Conservation (phyloP, 2,113 vertebrate genomes). For the Elephantulus edwardii region DNA sequence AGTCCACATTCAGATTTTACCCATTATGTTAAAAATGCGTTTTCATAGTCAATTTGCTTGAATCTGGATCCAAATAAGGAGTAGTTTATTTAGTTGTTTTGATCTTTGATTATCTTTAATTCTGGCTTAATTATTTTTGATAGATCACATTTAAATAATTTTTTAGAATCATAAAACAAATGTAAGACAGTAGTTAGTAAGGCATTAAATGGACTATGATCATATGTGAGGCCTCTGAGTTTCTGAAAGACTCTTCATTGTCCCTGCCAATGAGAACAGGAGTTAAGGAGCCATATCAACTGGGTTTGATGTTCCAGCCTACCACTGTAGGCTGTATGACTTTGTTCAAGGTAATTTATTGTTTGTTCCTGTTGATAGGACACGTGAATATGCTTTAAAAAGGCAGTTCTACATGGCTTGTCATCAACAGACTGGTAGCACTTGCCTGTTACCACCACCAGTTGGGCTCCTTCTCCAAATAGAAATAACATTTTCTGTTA, state of each 20-base stretch:
- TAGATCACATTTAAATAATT: background rate
- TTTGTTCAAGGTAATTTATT: background rate
- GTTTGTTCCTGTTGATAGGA: slow-evolving; percentile 16
- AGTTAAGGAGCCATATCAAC: background rate
- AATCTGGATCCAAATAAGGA: background rate
- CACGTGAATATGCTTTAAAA: background rate
- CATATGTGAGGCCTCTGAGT: background rate
- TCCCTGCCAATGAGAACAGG: background rate
- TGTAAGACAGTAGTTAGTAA: background rate
- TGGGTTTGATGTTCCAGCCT: background rate
- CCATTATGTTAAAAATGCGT: slow-evolving; percentile 40
- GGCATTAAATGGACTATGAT: background rate
- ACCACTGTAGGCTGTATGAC: background rate
- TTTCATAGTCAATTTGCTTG: background rate
- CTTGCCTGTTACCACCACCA: background rate
- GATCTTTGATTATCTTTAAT: slow-evolving; percentile 31
- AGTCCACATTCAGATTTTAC: background rate
- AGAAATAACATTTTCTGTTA: slow-evolving; percentile 13
- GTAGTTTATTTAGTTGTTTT: slow-evolving; percentile 21
- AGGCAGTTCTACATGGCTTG: background rate
- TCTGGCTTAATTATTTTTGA: slow-evolving; percentile 34
- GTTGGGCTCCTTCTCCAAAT: background rate
- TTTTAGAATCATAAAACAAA: slow-evolving; percentile 13
- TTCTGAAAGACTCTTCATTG: background rate
- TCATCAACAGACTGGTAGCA: background rate